A percentile compares a stretch with the other conserved stretches of the same genome.
phyloP scores from a whole-genome alignment of 2,888 invertebrate genomes.

The Macrosoma leucophasiata region DNA sequence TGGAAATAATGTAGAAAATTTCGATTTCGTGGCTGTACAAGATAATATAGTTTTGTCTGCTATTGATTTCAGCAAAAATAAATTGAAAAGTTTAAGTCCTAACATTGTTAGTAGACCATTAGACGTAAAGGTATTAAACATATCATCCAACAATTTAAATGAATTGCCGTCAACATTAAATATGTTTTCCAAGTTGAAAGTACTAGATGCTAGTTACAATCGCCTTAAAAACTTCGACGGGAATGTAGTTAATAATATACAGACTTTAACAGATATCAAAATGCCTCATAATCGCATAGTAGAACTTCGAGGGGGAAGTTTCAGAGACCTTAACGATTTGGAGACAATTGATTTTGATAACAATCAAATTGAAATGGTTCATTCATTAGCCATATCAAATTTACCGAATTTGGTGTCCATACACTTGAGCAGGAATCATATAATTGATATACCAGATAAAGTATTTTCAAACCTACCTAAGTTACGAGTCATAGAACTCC shows the following conservation, averaged over 20 bases:
- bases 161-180: constrained; percentile 83
- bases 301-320: constrained; percentile 81
- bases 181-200: constrained; percentile 79
- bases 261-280: constrained; percentile 81
- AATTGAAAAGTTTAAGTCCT: constrained; percentile 80
- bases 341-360: constrained; percentile 86
- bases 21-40: constrained; percentile 81
- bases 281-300: constrained; percentile 84
- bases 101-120: constrained; percentile 78
- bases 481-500: constrained; percentile 83
- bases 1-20: constrained; percentile 83
- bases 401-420: constrained; percentile 82
- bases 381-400: constrained; percentile 81
- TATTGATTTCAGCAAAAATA: constrained; percentile 85
- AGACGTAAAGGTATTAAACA: constrained; percentile 82
- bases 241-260: constrained; percentile 81
- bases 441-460: constrained; percentile 84
- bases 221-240: constrained; percentile 81
- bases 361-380: constrained; percentile 85
- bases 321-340: constrained; percentile 81
- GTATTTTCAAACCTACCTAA: constrained; percentile 86
- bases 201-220: constrained; percentile 87
- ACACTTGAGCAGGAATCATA: constrained; percentile 81
- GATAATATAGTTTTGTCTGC: constrained; percentile 78
- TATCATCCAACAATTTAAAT: constrained; percentile 85